Evolutionary conservation across 1,140 invertebrate species (phyloP), one percentile per base, ranked within the genome.

Genomic region (Pseudomyrmex concolor): DNA sequence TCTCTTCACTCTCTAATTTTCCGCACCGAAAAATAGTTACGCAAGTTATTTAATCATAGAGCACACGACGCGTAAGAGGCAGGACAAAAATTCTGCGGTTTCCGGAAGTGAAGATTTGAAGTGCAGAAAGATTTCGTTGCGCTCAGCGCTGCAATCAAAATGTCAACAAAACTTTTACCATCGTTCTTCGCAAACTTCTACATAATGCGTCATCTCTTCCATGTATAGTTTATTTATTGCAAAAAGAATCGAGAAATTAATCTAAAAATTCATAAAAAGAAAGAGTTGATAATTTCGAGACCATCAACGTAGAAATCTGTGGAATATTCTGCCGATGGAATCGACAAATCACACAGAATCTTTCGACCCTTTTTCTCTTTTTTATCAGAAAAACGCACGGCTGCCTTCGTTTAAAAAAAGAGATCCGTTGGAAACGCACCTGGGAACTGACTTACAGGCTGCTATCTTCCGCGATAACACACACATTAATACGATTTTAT

Each of bases 401-500:
- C 19, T 12, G 57, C 9, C 1, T 5, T 74, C 48, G 70, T 45
- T 73, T 45, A 57, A 63, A 82, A 74, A 74, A 82, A 54, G 19
- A 5, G 22, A 17, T 51, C n/a, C 25, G 45, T 19, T 34, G 17
- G 48, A 55, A 74, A 74, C 70, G 70, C 68, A 82, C 59, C 59
- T 74, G 59, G 48, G 70, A 54, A 76, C 57, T 63, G 78, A 82
- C 78, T 71, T 73, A 82, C 45, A 54, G 5, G 22, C 68, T 62
- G 78, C 57, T 82, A 81, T 51, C 70, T 63, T 50, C 13, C 48
- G 51, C 43, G 57, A 74, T 82, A 74, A 55, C 72, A 51, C 68
- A 83, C 72, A 51, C 68, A 83, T 87, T 88, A 88, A 84, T 89
- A 55, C 74, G 45, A 17, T 57, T 72, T 73, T 78, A 74, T 83